Evolutionary conservation across 2,113 vertebrate species (phyloP).

Genomic region (Syngnathus typhle): DNA sequence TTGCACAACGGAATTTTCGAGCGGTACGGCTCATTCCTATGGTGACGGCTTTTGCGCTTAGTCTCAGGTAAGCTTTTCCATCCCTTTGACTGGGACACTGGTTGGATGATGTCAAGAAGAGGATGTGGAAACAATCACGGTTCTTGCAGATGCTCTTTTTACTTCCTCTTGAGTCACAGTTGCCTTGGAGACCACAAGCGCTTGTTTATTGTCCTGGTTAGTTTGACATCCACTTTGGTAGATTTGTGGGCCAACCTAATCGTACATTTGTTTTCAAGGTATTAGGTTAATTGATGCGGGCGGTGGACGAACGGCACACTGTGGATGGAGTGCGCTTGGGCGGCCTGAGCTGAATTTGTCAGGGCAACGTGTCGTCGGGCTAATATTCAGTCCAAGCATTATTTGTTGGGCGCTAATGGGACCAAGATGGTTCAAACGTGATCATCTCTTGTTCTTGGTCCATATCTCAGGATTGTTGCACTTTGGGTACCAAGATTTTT

Average conservation of each 20-base stretch:
- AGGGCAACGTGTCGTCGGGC: too few species aligned
- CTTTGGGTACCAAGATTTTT: slow-evolving; percentile 53
- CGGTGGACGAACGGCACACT: slow-evolving; percentile 41
- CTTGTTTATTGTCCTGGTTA: slow-evolving; percentile 33
- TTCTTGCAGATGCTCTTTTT: slow-evolving; percentile 24
- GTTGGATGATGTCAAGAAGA: slow-evolving; percentile 28
- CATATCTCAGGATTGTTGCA: slow-evolving; percentile 70
- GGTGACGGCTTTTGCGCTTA: slow-evolving; percentile 34
- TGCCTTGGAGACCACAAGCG: slow-evolving; percentile 67
- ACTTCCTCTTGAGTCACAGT: slow-evolving; percentile 67
- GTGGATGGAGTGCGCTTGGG: slow-evolving; percentile 12
- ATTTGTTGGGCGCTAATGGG: slow-evolving; percentile 17
- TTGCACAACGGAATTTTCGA: slow-evolving; percentile 34
- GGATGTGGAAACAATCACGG: slow-evolving; percentile 59
- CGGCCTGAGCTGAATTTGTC: slow-evolving; percentile 3
- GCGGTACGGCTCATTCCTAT: slow-evolving; percentile 9
- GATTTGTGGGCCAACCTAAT: slow-evolving; percentile 53
- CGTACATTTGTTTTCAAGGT: slow-evolving; percentile 71
- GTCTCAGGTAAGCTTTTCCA: slow-evolving; percentile 69
- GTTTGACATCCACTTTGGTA: slow-evolving; percentile 42
- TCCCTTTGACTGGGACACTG: slow-evolving; percentile 31
- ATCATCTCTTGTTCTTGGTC: slow-evolving; percentile 53
- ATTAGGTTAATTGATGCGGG: slow-evolving; percentile 45
- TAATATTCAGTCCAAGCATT: too few species aligned
- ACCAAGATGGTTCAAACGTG: slow-evolving; percentile 37